Evolutionary conservation across 2,113 vertebrate genomes (phyloP).

Genomic region (Glareola pratincola): DNA sequence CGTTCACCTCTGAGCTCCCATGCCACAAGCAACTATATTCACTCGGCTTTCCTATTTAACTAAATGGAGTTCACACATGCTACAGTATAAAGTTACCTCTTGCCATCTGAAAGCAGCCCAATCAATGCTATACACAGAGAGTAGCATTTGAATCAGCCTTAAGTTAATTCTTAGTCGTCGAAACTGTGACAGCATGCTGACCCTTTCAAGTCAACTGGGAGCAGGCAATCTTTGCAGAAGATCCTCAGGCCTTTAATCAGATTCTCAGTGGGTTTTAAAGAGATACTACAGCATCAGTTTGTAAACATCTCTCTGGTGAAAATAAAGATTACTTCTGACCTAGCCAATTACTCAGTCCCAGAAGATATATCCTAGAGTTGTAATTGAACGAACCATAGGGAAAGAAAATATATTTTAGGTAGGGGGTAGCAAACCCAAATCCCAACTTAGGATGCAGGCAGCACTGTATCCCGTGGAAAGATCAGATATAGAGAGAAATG

Average conservation of each 20-base stretch:
- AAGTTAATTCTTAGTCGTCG: conserved; percentile 66
- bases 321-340: conserved; percentile 71
- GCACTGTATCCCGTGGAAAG: background rate
- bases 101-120: conserved; percentile 51
- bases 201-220: conserved; percentile 68
- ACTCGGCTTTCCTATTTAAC: conserved; percentile 45
- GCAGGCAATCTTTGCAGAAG: conserved; percentile 61
- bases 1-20: conserved; percentile 6
- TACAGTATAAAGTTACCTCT: conserved; percentile 54
- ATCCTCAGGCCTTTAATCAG: conserved; percentile 69
- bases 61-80: conserved; percentile 57
- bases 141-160: conserved; percentile 62
- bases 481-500: background rate
- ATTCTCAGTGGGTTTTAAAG: conserved; percentile 70
- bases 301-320: conserved; percentile 66
- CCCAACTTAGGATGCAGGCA: conserved; percentile 25
- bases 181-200: conserved; percentile 64
- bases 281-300: conserved; percentile 64
- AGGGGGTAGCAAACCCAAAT: conserved; percentile 45
- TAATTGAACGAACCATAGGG: conserved; percentile 53
- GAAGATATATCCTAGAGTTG: conserved; percentile 58
- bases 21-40: conserved; percentile 14
- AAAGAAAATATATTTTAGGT: conserved; percentile 40
- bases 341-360: conserved; percentile 68
- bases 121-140: conserved; percentile 62